phyloP scores from a whole-genome alignment of 2,797 vertebrate species.

The Platalea minor region DNA sequence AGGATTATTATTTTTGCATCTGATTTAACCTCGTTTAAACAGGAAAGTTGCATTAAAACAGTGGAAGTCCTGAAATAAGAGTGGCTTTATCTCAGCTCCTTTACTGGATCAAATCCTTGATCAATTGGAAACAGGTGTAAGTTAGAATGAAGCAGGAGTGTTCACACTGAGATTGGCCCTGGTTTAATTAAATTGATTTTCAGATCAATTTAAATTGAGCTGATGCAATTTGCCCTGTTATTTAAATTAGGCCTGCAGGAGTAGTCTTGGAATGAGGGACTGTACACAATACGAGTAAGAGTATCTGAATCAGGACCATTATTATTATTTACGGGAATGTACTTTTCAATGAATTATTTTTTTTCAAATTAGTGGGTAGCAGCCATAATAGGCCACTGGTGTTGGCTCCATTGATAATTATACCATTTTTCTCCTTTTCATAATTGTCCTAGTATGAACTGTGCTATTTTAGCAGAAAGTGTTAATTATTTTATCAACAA shows the following conservation, averaged over 20 bases:
- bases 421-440: constrained; percentile 75
- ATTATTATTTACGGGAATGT: constrained; percentile 69
- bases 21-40: not conserved
- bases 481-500: constrained; percentile 82
- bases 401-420: constrained; percentile 76
- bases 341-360: constrained; percentile 57
- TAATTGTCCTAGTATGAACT: constrained; percentile 80
- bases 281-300: not conserved
- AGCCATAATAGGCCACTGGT: constrained; percentile 71
- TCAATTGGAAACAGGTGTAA: constrained; percentile 59
- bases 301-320: constrained; percentile 41
- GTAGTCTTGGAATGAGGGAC: constrained; percentile 36
- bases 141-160: constrained; percentile 55
- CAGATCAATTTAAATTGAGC: constrained; percentile 55
- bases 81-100: not conserved
- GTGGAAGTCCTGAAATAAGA: constrained; percentile 4
- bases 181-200: constrained; percentile 64
- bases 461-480: constrained; percentile 77
- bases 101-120: constrained; percentile 39
- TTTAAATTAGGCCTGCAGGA: constrained; percentile 57
- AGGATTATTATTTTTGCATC: constrained; percentile 17
- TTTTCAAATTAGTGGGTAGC: constrained; percentile 72
- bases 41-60: not conserved
- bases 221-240: constrained; percentile 56
- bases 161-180: constrained; percentile 51